Base-by-base conservation (phyloP, 2,113 vertebrate genomes). In the Neodontobutis hainanensis region DNA sequence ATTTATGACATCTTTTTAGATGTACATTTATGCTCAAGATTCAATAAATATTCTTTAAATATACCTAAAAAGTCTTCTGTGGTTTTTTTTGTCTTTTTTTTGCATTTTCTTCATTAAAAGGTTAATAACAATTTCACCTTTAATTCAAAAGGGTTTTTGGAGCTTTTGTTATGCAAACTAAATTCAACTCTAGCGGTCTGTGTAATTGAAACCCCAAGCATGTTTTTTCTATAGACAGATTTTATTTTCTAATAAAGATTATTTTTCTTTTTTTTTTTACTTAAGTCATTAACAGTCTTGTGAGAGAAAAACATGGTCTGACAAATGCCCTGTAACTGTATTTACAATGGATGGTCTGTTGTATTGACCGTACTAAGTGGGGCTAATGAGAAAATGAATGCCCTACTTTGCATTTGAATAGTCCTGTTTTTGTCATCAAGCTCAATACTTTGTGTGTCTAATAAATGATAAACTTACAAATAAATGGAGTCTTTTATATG, bases 1-100 rank as follows among this genome's bases (percentile, higher is more conserved):
- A 58, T 92, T 89, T 91, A 87, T 91, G 57, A 67, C 66, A 56
- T 80, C 43, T 82, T 75, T 83, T 64, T 77, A 8, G 68, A 44
- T 80, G 47, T 72, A 7, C 10, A 11, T 46, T 38, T 77, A 11
- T 79, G 53, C 32, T 68, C 84, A 74, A 78, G 47, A 44, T 80
- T 85, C 85, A 88, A 68, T 72, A 80, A 75, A 70, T 59, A 14
- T 71, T 48, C 27, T 68, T 12, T 55, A 19, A 65, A 62, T 4
- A 61, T 45, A n/a, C 47, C 1, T n/a, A 1, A 6, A 16, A n/a
- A n/a, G n/a, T n/a, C n/a, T n/a, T n/a, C n/a, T n/a, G n/a, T n/a
- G n/a, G n/a, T 8, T 9, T 14, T 53, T 19, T 47, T 66, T 60
- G 11, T 32, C 1, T 36, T 61, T 3, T 56, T 15, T 2, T 7